Conservation (phyloP, 2,797 vertebrate genomes). For the Nannoperca australis region DNA sequence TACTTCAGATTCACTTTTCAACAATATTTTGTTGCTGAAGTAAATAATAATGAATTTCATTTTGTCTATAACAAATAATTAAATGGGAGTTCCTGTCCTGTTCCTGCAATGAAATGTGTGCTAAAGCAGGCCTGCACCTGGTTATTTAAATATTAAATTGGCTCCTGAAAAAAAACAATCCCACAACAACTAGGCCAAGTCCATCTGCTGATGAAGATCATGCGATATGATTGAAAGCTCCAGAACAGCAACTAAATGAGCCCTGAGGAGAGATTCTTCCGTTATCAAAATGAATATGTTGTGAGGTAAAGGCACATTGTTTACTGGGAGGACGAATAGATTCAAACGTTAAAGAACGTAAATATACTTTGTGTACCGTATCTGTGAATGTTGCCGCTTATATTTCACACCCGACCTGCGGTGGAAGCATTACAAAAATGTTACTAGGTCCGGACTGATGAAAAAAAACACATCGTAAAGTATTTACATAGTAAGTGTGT, state of each 20-base stretch:
- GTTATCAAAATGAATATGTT: constrained; percentile 3
- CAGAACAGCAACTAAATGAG: not conserved
- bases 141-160: not conserved
- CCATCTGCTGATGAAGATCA: not conserved
- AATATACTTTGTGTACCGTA: not conserved
- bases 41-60: not conserved
- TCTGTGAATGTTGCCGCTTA: constrained; percentile 21
- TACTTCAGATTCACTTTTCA: not conserved
- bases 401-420: constrained; percentile 37
- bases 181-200: not conserved
- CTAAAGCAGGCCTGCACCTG: not conserved
- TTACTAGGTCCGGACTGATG: not conserved
- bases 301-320: constrained; percentile 2
- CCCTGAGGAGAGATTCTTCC: not conserved
- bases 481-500: not conserved
- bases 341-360: not conserved
- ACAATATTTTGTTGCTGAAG: not conserved
- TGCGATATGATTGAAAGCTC: constrained; percentile 4
- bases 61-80: not conserved
- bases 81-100: not conserved
- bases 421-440: constrained; percentile 16
- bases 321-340: not conserved
- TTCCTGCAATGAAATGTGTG: not conserved
- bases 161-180: not conserved
- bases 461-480: not conserved